These are phyloP conservation scores for Indri indri DNA, from an alignment of 2,113 vertebrate genomes.

Conservation along the genomic window DNA sequence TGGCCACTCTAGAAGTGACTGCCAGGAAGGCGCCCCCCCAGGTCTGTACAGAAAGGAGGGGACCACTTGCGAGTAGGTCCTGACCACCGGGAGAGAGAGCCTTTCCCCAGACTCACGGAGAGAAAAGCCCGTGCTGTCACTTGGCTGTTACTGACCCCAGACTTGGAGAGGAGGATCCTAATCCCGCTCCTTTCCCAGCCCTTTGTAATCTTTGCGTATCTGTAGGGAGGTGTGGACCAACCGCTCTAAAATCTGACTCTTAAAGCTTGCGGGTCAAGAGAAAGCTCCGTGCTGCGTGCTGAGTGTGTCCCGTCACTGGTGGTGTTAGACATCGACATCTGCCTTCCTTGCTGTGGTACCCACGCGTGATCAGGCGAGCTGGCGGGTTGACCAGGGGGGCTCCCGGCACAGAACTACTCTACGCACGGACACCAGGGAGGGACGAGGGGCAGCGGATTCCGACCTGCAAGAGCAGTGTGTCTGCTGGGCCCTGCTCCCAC, in stretches of 20 bases:
- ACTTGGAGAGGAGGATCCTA: background rate
- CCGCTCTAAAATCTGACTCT: background rate
- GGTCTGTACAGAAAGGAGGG: background rate
- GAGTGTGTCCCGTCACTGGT: background rate
- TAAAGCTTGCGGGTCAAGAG: background rate
- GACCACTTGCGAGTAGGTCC: background rate
- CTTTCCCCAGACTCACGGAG: background rate
- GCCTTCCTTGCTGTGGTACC: background rate
- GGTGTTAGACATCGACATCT: fast-evolving
- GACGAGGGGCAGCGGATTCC: fast-evolving
- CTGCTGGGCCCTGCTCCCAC: background rate
- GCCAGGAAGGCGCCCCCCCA: background rate
- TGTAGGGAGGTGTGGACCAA: background rate
- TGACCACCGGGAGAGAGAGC: background rate
- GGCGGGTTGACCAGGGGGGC: no score
- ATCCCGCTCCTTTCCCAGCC: no score
- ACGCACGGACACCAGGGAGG: background rate
- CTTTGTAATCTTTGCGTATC: background rate
- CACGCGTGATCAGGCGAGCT: no score
- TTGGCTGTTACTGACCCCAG: background rate
- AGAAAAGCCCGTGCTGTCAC: background rate
- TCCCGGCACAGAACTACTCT: no score
- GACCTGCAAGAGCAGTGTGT: background rate
- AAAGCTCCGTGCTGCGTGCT: background rate
- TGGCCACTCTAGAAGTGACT: fast-evolving